A percentile compares a stretch with the other conserved stretches of the same genome.
Conservation (phyloP, 2,888 invertebrate genomes). For the Aromia moschata region DNA sequence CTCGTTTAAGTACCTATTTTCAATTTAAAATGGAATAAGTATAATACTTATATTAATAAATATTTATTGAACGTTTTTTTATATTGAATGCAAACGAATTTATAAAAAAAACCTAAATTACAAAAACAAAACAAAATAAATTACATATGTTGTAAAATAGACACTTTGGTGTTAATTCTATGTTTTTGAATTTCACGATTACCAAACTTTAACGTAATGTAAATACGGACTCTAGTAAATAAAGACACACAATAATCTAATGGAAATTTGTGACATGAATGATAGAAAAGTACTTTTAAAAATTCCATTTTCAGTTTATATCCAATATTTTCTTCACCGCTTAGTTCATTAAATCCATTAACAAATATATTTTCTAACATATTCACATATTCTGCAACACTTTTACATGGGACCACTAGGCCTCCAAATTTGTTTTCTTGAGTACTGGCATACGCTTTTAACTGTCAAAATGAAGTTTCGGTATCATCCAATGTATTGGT, state of each 20-base stretch:
- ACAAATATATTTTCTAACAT: conserved; percentile 23
- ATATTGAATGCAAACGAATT: too few species aligned
- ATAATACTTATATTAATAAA: too few species aligned
- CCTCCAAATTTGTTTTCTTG: conserved; percentile 23
- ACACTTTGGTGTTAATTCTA: neutral
- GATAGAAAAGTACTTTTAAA: conserved; percentile 9
- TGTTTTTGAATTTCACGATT: neutral
- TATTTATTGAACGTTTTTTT: too few species aligned
- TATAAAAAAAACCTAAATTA: too few species aligned
- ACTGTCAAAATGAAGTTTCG: conserved; percentile 16
- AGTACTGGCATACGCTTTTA: conserved; percentile 28
- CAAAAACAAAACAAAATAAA: too few species aligned
- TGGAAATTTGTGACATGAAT: conserved; percentile 26
- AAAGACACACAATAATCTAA: conserved; percentile 21
- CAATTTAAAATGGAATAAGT: too few species aligned
- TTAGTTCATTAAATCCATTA: conserved; percentile 7
- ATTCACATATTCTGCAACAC: conserved; percentile 18
- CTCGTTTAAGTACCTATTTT: too few species aligned
- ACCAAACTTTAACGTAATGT: conserved; percentile 11
- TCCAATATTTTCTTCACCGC: neutral
- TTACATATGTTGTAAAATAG: too few species aligned
- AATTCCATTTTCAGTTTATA: neutral
- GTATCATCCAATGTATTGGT: conserved; percentile 11
- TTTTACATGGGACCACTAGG: conserved; percentile 21
- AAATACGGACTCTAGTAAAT: conserved; percentile 19